Percentiles rank a stretch among this genome's conserved stretches.
phyloP scores from a whole-genome alignment of 2,888 invertebrate genomes.

The Tryphoninae sp. region DNA sequence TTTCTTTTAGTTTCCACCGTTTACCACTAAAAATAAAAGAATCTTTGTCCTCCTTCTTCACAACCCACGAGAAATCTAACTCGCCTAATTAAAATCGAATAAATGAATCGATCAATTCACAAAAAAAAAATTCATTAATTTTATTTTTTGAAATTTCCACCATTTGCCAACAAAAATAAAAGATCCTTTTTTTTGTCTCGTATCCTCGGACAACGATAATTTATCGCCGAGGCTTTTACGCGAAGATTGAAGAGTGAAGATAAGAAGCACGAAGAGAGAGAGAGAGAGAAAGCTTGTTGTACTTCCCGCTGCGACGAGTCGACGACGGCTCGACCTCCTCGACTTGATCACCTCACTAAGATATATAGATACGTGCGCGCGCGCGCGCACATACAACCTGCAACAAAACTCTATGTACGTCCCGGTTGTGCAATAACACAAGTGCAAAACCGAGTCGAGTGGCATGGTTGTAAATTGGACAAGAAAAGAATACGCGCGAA shows the following conservation, averaged over 20 bases:
- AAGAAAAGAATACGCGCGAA: conserved; percentile 61
- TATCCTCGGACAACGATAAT: too few species aligned
- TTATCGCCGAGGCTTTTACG: background rate
- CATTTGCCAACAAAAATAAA: too few species aligned
- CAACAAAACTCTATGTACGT: background rate
- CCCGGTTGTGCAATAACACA: conserved; percentile 25
- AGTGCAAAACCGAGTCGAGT: conserved; percentile 28
- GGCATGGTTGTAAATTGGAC: conserved; percentile 47
- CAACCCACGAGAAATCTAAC: background rate
- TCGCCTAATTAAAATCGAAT: background rate
- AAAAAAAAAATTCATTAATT: background rate
- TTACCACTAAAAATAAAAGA: too few species aligned
- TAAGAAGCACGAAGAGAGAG: conserved; percentile 3
- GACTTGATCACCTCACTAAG: background rate
- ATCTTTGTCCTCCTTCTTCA: background rate
- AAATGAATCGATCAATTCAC: background rate
- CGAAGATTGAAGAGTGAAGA: conserved; percentile 40
- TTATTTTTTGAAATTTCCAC: too few species aligned
- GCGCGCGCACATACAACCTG: conserved; percentile 5
- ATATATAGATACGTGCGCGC: background rate
- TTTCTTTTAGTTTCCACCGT: too few species aligned
- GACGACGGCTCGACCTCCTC: conserved; percentile 16
- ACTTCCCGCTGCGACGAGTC: conserved; percentile 43
- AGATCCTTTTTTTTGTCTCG: background rate
- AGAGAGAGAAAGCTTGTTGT: background rate